Evolutionary conservation across 2,888 invertebrate genomes (phyloP), one percentile per base, ranked within the genome.

Genomic region (Eristalinus aeneus): DNA sequence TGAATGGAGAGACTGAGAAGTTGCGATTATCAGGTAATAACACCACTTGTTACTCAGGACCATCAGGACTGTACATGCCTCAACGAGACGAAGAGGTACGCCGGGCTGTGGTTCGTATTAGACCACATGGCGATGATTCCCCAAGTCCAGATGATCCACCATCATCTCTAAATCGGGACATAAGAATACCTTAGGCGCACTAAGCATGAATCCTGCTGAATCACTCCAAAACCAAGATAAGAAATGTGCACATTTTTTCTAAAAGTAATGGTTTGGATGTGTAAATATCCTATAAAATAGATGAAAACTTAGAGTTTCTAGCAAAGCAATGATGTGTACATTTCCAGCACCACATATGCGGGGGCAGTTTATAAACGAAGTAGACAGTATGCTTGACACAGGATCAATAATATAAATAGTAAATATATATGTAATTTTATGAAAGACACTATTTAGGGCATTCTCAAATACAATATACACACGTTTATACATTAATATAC

Each of bases 121-220:
- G 95, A 56, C 94, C 95, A 5, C 94, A 94, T 68, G 90, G 89
- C 56, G 95, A 95, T 79, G 95, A 95, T 89, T 95, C 95, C 89
- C 95, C 95, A 1, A 95, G 95, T 92, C 95, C 95, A 27, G 95
- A 95, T 88, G 95, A 96, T 89, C 94, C 94, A 56, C 94, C 94
- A 5, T 94, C 95, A 1, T 94, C 94, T 0, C 94, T 95, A 89
- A 94, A 94, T 16, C 92, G 94, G 72, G 94, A 94, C 83, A 92
- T 94, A 89, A 91, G 94, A 89, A 93, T 94, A 67, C 94, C 94
- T 88, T 94, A 94, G 93, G 88, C 68, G 60, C 58, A 46, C 16
- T 46, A 65, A 34, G 20, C 34, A 63, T 54, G 58, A 75, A 53
- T 67, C 58, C 34, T 64, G 3, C 58, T 32, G 46, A 23, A 32